These are phyloP conservation scores for Sceloporus tristichus DNA, from an alignment of 2,113 vertebrate species.

Conservation along the genomic window DNA sequence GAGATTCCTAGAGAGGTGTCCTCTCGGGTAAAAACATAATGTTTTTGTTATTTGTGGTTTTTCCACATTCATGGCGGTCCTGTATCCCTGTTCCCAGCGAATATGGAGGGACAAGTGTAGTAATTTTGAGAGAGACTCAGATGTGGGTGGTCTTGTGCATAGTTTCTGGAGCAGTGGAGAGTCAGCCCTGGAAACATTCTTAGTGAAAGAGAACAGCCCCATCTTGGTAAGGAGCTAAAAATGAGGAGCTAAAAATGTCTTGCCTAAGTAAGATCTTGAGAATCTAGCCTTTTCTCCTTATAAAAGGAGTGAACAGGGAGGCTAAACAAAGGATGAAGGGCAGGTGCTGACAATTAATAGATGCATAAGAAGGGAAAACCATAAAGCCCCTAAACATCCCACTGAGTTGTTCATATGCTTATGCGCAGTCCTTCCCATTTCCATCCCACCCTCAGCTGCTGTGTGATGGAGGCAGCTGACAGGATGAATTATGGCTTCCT, in stretches of 20 bases:
- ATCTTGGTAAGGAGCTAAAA: neutral
- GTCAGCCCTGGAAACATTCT: neutral
- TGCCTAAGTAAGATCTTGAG: neutral
- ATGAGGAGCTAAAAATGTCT: neutral
- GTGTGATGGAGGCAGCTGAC: slow-evolving; percentile 58
- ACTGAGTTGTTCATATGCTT: slow-evolving; percentile 69
- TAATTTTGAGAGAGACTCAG: too few relatives aligned
- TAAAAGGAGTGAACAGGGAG: slow-evolving; percentile 21
- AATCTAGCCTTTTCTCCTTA: slow-evolving; percentile 25
- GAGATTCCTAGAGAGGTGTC: too few relatives aligned
- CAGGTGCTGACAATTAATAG: slow-evolving; percentile 68
- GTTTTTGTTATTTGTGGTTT: too few relatives aligned
- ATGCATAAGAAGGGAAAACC: slow-evolving; percentile 64
- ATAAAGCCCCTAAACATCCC: slow-evolving; percentile 63
- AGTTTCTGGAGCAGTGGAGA: neutral
- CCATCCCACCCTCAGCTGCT: slow-evolving; percentile 47
- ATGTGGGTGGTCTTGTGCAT: too few relatives aligned
- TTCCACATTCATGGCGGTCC: too few relatives aligned
- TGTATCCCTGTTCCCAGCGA: too few relatives aligned
- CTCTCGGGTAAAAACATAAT: too few relatives aligned
- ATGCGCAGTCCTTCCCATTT: slow-evolving; percentile 45
- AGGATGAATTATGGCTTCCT: slow-evolving; percentile 72
- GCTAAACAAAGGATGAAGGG: slow-evolving; percentile 37
- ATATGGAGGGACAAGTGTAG: too few relatives aligned
- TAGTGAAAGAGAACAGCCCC: neutral